Evolutionary conservation across 2,797 vertebrate genomes (phyloP).

Genomic region (Eidolon dupreanum): DNA sequence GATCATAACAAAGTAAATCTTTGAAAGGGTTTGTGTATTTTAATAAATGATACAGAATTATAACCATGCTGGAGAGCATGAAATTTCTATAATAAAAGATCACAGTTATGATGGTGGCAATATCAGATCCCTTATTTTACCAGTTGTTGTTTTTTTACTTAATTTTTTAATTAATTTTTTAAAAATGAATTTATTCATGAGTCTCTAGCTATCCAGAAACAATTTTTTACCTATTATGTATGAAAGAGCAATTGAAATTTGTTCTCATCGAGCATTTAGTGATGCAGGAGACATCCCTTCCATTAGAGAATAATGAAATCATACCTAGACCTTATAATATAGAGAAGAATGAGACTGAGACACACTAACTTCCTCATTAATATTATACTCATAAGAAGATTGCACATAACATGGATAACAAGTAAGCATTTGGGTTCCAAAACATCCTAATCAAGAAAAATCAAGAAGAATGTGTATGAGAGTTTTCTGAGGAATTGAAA

Average conservation of each 20-base stretch:
- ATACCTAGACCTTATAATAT: neutral
- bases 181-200: constrained; percentile 39
- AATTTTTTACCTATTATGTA: neutral
- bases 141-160: neutral
- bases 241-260: neutral
- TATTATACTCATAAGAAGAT: neutral
- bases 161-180: constrained; percentile 41
- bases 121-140: neutral
- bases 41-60: neutral
- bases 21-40: neutral
- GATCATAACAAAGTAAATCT: neutral
- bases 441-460: neutral
- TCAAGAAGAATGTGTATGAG: neutral
- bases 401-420: neutral
- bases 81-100: neutral
- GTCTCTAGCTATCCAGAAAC: neutral
- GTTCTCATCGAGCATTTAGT: neutral
- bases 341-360: neutral
- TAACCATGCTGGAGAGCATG: neutral
- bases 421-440: constrained; percentile 17
- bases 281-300: neutral
- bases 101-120: neutral
- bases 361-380: neutral
- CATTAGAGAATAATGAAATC: constrained; percentile 24
- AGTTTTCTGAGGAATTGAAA: neutral